Percentiles rank a stretch among this genome's conserved stretches.
phyloP scores from a whole-genome alignment of 2,888 invertebrate species.

The Slavum lentiscoides region DNA sequence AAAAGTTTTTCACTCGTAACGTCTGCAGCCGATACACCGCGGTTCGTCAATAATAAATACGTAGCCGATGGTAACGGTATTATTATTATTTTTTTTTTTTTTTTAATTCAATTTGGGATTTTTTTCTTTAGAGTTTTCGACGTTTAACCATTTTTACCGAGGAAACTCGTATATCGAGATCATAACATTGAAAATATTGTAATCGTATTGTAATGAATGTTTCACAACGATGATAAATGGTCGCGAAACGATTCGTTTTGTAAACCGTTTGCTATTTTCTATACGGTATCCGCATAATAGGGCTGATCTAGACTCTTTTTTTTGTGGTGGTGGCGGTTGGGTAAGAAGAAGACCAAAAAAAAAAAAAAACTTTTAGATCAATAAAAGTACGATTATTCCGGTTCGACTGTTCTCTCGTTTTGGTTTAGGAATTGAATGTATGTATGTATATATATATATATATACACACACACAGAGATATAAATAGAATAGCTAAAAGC shows the following conservation, averaged over 20 bases:
- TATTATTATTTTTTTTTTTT: too few relatives aligned
- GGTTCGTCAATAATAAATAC: too few relatives aligned
- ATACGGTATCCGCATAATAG: conserved; percentile 16
- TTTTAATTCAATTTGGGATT: background rate
- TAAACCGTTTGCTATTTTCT: conserved; percentile 7
- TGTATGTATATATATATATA: too few relatives aligned
- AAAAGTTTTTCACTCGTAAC: too few relatives aligned
- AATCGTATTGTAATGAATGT: background rate
- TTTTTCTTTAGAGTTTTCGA: background rate
- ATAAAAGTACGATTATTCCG: conserved; percentile 53
- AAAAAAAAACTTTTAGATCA: conserved; percentile 46
- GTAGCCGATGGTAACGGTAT: background rate
- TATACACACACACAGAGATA: conserved; percentile 21
- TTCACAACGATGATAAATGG: background rate
- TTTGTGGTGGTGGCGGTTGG: background rate
- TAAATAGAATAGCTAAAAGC: conserved; percentile 47
- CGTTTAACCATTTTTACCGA: background rate
- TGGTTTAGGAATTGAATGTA: conserved; percentile 49
- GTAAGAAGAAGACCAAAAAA: background rate
- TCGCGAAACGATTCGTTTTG: background rate
- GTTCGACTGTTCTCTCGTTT: conserved; percentile 51
- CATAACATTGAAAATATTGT: background rate
- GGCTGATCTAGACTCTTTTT: conserved; percentile 28
- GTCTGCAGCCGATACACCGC: too few relatives aligned
- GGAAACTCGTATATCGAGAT: background rate